phyloP scores from a whole-genome alignment of 1,140 invertebrate species.

The Macrostomum lignano region DNA sequence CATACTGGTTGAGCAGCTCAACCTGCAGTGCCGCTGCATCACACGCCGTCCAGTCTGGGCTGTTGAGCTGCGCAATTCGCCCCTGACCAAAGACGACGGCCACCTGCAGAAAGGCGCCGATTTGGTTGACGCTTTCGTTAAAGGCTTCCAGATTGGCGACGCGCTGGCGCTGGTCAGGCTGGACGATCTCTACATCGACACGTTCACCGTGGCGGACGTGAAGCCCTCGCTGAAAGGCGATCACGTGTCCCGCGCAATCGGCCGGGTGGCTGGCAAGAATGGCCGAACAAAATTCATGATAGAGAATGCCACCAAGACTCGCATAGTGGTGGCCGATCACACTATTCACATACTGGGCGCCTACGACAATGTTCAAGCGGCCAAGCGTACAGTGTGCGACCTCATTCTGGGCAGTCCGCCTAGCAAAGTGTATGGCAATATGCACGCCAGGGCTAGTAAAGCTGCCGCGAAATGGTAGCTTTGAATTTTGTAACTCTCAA shows the following conservation, averaged over 20 bases:
- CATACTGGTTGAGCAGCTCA: too few relatives aligned
- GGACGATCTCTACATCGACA: conserved; percentile 85
- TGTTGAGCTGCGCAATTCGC: too few relatives aligned
- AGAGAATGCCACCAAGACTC: conserved; percentile 91
- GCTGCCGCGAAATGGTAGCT: too few relatives aligned
- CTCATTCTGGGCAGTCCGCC: conserved; percentile 49
- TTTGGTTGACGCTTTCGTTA: conserved; percentile 80
- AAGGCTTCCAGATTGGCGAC: conserved; percentile 68
- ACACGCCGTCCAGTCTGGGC: too few relatives aligned
- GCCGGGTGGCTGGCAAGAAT: conserved; percentile 76
- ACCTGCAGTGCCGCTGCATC: too few relatives aligned
- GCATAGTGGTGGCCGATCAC: conserved; percentile 76
- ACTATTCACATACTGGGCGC: conserved; percentile 92
- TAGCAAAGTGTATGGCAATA: conserved; percentile 3
- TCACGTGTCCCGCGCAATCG: conserved; percentile 73
- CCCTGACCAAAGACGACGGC: conserved; percentile 44
- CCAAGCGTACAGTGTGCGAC: conserved; percentile 77
- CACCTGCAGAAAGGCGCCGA: conserved; percentile 87
- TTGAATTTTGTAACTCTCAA: too few relatives aligned
- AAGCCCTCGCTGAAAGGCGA: conserved; percentile 33
- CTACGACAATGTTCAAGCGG: conserved; percentile 80
- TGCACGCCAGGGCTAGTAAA: too few relatives aligned
- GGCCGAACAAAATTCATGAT: conserved; percentile 91
- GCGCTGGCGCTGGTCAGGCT: conserved; percentile 67
- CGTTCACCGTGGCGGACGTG: conserved; percentile 75